Evolutionary conservation across 2,797 vertebrate genomes (phyloP).

Genomic region (Jordanella pulchra): DNA sequence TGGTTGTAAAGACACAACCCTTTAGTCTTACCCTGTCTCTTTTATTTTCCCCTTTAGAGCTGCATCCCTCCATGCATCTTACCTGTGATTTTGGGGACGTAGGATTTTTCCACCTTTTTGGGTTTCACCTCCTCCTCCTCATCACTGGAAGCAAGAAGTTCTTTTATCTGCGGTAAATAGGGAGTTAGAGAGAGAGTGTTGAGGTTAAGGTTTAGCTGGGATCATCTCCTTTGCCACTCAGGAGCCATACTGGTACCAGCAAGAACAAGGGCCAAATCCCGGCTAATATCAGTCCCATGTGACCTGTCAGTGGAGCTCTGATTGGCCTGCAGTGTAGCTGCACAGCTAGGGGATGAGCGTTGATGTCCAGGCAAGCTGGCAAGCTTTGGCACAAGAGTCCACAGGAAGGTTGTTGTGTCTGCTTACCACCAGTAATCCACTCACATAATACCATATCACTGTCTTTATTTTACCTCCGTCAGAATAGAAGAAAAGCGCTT

Average conservation of each 20-base stretch:
- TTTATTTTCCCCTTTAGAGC: background rate
- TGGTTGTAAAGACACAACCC: slow-evolving; percentile 62
- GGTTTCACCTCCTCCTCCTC: slow-evolving; percentile 91
- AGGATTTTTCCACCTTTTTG: slow-evolving; percentile 90
- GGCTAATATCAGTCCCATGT: slow-evolving; percentile 73
- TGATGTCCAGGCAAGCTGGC: slow-evolving; percentile 40
- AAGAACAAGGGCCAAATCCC: slow-evolving; percentile 76
- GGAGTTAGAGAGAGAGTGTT: slow-evolving; percentile 60
- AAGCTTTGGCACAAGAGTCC: slow-evolving; percentile 29
- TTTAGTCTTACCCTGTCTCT: slow-evolving; percentile 23
- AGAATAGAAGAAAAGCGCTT: slow-evolving; percentile 12
- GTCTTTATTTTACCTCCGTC: slow-evolving; percentile 35
- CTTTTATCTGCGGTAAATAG: slow-evolving; percentile 89
- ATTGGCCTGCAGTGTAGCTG: slow-evolving; percentile 69
- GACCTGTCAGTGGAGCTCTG: slow-evolving; percentile 54
- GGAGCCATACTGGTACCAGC: slow-evolving; percentile 78
- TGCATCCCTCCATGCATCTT: slow-evolving; percentile 47
- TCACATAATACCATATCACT: slow-evolving; percentile 52
- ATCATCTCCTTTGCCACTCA: slow-evolving; percentile 78
- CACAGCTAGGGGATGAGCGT: slow-evolving; percentile 64
- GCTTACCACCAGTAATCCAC: slow-evolving; percentile 64
- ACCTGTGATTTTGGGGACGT: slow-evolving; percentile 98
- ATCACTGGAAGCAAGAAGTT: slow-evolving; percentile 93
- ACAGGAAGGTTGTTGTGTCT: slow-evolving; percentile 44
- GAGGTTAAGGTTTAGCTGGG: slow-evolving; percentile 76